Evolutionary conservation across 2,888 invertebrate genomes (phyloP).

Genomic region (Hartigia nigra): DNA sequence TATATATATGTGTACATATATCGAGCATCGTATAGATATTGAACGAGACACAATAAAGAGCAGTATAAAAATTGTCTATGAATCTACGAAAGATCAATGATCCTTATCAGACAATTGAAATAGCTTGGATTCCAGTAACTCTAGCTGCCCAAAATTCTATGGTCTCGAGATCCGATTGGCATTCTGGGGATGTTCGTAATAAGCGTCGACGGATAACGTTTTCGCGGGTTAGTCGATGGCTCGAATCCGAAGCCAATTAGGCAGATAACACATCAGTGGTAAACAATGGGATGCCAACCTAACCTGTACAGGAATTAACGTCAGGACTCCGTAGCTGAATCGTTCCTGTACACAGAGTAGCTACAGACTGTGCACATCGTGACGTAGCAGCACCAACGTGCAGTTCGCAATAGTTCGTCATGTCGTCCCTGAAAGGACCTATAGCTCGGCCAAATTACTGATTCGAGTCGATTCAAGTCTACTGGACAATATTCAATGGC

Average conservation of each 20-base stretch:
- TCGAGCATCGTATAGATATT: background rate
- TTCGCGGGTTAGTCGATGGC: slow-evolving; percentile 15
- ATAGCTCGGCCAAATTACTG: background rate
- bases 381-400: background rate
- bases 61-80: background rate
- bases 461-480: background rate
- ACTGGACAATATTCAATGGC: background rate
- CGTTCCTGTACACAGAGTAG: background rate
- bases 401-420: background rate
- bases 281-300: slow-evolving; percentile 23
- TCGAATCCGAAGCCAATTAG: slow-evolving; percentile 28
- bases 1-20: no score
- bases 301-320: slow-evolving; percentile 13
- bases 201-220: slow-evolving; percentile 20
- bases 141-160: background rate
- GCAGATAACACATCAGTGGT: slow-evolving; percentile 26
- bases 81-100: background rate
- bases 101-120: background rate
- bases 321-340: background rate
- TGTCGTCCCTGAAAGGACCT: background rate
- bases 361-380: background rate
- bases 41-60: background rate
- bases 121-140: background rate
- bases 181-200: background rate
- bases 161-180: background rate